Percentiles rank a stretch among this genome's conserved stretches.
These are phyloP conservation scores for Eulemur mongoz DNA, from an alignment of 2,797 vertebrate species.

Conservation along the genomic window DNA sequence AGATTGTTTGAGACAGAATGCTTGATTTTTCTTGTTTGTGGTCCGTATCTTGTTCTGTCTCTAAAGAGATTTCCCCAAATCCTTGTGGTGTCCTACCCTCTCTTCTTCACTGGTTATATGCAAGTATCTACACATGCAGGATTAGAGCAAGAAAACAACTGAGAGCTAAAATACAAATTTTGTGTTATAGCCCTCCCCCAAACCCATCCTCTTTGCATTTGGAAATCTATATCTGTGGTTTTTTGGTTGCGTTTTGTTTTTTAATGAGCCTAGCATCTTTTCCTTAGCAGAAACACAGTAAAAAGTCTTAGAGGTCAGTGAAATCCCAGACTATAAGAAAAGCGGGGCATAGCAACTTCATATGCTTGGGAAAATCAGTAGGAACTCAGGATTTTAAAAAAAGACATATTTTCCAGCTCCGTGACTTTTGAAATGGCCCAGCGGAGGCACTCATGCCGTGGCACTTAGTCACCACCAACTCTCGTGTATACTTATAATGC, in stretches of 20 bases:
- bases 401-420: not conserved
- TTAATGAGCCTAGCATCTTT: not conserved
- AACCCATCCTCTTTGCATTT: not conserved
- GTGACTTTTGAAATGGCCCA: not conserved
- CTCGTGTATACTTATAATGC: not conserved
- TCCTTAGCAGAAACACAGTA: not conserved
- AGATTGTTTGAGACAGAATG: not conserved
- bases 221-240: not conserved
- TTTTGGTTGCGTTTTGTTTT: not conserved
- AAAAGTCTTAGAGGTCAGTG: conserved; percentile 17
- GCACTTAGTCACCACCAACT: not conserved
- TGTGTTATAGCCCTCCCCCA: not conserved
- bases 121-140: not conserved
- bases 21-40: conserved; percentile 31
- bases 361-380: conserved; percentile 11
- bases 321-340: not conserved
- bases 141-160: conserved; percentile 4
- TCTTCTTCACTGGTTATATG: not conserved
- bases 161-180: conserved; percentile 18
- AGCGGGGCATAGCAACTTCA: not conserved
- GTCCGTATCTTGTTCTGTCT: not conserved
- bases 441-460: rapidly evolving
- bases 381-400: conserved; percentile 28
- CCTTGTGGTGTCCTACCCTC: not conserved
- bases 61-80: not conserved